These are phyloP conservation scores for Pipa parva DNA, from an alignment of 2,113 vertebrate genomes.

Conservation along the genomic window DNA sequence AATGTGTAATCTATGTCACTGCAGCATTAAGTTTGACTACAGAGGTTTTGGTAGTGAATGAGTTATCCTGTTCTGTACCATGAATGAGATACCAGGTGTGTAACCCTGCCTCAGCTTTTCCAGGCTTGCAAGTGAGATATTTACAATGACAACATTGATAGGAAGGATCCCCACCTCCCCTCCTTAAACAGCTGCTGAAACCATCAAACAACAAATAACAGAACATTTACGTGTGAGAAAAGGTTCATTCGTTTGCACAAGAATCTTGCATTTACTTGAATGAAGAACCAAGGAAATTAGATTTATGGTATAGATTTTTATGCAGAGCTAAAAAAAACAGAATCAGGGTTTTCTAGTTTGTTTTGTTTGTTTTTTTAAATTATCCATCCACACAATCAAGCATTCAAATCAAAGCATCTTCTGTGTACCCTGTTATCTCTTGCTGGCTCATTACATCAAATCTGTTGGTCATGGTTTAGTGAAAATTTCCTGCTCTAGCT, in stretches of 20 bases:
- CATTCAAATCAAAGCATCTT: too few species aligned
- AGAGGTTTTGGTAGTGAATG: background rate
- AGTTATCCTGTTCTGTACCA: background rate
- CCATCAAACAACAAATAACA: conserved; percentile 29
- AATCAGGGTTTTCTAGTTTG: too few species aligned
- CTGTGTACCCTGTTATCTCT: too few species aligned
- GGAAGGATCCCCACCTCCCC: background rate
- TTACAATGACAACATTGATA: conserved; percentile 35
- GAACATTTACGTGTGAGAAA: background rate
- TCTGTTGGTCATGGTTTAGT: too few species aligned
- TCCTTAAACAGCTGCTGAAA: conserved; percentile 24
- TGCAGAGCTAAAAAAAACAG: too few species aligned
- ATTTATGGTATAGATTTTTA: too few species aligned
- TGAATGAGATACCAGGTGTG: conserved; percentile 17
- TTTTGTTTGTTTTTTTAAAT: too few species aligned
- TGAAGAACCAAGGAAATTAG: background rate
- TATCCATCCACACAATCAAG: too few species aligned
- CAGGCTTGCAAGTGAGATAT: conserved; percentile 1
- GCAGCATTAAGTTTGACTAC: too few species aligned
- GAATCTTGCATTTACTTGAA: background rate
- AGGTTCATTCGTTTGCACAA: background rate
- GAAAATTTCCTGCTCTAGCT: too few species aligned
- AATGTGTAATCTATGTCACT: too few species aligned
- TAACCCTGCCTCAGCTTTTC: background rate
- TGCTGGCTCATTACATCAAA: too few species aligned